Percentiles rank a stretch among this genome's conserved stretches.
Conservation (phyloP, 2,113 vertebrate species). For the Phaethornis superciliosus region DNA sequence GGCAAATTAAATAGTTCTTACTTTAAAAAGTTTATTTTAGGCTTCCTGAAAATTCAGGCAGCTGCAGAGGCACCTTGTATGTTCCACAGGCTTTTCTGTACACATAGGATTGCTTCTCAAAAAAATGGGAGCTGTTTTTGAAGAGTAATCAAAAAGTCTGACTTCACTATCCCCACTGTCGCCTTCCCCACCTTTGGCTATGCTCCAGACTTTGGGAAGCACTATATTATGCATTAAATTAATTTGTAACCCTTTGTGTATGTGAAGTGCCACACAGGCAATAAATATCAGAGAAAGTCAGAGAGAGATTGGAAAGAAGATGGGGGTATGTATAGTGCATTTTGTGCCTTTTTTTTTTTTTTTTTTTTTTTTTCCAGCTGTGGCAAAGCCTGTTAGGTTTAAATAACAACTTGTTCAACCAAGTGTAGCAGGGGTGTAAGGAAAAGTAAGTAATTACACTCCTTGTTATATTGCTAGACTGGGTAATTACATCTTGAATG, state of each 20-base stretch:
- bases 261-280: neutral
- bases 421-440: neutral
- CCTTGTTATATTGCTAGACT: neutral
- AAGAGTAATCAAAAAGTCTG: conserved; percentile 1
- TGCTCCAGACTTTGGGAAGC: neutral
- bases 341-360: neutral
- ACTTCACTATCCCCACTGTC: neutral
- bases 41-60: neutral
- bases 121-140: neutral
- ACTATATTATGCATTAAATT: neutral
- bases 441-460: neutral
- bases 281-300: neutral
- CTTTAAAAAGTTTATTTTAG: neutral
- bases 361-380: neutral
- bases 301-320: neutral
- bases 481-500: neutral
- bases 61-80: neutral
- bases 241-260: neutral
- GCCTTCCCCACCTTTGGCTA: conserved; percentile 22
- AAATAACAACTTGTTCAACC: neutral
- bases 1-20: neutral
- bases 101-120: neutral
- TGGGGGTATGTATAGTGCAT: neutral
- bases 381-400: neutral
- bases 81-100: neutral